Percentiles rank a stretch among this genome's conserved stretches.
Evolutionary conservation across 2,888 invertebrate genomes (phyloP).

Genomic region (Trissolcus brochymenae): DNA sequence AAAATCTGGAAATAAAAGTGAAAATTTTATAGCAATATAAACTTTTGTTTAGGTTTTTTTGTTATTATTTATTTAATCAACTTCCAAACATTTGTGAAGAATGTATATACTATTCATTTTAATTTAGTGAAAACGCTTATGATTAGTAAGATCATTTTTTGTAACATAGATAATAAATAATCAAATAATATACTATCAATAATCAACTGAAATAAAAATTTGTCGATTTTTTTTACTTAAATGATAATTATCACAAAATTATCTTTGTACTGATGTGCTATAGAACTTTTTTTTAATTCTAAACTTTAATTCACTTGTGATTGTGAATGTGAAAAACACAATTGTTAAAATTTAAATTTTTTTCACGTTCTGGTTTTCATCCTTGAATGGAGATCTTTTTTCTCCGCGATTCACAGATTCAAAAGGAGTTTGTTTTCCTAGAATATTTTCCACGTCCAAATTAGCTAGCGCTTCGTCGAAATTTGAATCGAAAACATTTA

Average conservation of each 20-base stretch:
- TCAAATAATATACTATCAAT: background rate
- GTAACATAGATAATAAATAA: background rate
- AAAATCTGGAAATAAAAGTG: too few species aligned
- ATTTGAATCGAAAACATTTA: background rate
- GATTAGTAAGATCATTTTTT: background rate
- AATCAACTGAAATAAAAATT: background rate
- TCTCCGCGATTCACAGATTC: background rate
- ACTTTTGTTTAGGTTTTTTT: too few species aligned
- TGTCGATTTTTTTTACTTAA: background rate
- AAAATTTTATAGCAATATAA: too few species aligned
- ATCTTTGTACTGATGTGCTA: background rate
- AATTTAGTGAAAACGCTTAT: background rate
- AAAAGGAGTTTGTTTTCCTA: background rate
- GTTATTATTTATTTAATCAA: too few species aligned
- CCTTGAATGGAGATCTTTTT: background rate
- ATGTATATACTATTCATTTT: background rate
- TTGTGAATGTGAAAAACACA: background rate
- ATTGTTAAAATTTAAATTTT: background rate
- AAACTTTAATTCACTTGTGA: conserved; percentile 1
- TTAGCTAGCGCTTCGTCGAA: background rate
- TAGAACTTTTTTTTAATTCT: background rate
- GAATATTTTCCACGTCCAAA: background rate
- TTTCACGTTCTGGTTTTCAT: background rate
- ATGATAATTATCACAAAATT: background rate
- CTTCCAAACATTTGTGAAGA: background rate